Conservation (phyloP, 2,113 vertebrate species). For the Cottus gobio region DNA sequence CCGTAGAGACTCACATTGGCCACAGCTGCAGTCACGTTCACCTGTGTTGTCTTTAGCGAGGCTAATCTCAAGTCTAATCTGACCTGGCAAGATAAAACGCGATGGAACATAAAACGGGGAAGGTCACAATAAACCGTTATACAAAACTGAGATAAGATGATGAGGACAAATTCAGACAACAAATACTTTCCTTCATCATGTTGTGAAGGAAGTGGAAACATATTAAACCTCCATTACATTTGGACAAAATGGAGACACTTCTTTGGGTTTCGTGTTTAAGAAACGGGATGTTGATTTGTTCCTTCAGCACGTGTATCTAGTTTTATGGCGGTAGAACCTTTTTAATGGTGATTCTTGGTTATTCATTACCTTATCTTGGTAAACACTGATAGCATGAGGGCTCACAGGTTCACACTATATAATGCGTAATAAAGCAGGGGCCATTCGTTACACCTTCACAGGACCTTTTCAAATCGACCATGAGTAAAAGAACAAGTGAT, state of each 20-base stretch:
- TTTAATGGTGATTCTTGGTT: slow-evolving; percentile 26
- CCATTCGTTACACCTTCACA: not conserved
- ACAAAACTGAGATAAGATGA: slow-evolving; percentile 2
- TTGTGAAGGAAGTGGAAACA: not conserved
- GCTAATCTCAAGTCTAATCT: slow-evolving; percentile 23
- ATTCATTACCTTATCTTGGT: not conserved
- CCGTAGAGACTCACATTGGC: too few relatives aligned
- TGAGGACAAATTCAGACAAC: not conserved
- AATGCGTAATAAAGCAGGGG: not conserved
- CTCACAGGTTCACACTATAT: not conserved
- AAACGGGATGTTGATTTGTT: not conserved
- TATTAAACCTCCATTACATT: not conserved
- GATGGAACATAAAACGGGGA: not conserved
- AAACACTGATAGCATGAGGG: slow-evolving; percentile 12
- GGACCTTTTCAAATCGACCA: slow-evolving; percentile 4
- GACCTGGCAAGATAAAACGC: not conserved
- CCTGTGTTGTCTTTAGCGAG: not conserved
- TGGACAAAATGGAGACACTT: not conserved
- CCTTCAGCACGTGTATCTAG: not conserved
- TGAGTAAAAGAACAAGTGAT: not conserved
- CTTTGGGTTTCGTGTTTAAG: not conserved
- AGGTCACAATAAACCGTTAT: slow-evolving; percentile 31
- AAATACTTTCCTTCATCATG: not conserved
- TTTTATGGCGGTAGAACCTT: slow-evolving; percentile 3
- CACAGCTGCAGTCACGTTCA: not conserved